These are phyloP conservation scores for Melinopterus prodromus DNA, from an alignment of 2,888 invertebrate genomes.

Conservation along the genomic window DNA sequence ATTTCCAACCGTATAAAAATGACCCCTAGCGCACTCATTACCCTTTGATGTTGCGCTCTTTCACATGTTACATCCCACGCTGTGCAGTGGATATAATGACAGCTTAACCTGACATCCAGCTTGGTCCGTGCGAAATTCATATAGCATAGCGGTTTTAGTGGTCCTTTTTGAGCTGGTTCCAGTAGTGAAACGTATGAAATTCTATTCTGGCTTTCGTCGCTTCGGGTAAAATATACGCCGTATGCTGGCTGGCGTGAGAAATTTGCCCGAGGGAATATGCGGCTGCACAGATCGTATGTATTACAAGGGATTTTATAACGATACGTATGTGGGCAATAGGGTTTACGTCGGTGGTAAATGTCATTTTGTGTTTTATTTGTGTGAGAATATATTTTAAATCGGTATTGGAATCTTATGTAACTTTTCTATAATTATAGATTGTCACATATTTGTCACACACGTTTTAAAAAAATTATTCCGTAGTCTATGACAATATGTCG, in stretches of 20 bases:
- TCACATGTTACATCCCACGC: neutral
- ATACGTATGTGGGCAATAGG: neutral
- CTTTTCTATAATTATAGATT: neutral
- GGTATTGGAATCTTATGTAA: neutral
- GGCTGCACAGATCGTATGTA: neutral
- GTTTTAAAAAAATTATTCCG: too few species aligned
- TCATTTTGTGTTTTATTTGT: neutral
- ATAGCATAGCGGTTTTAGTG: neutral
- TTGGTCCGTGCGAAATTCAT: neutral
- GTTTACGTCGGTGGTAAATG: neutral
- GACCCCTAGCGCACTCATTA: neutral
- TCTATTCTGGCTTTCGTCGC: neutral
- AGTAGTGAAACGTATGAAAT: neutral
- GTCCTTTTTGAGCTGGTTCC: neutral
- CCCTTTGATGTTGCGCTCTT: neutral
- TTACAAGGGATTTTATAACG: neutral
- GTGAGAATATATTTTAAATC: neutral
- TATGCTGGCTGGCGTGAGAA: neutral
- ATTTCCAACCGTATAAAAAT: neutral
- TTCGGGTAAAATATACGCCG: neutral
- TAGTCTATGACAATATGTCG: too few species aligned
- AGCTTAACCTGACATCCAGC: neutral
- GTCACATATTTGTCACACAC: too few species aligned
- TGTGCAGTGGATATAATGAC: neutral
- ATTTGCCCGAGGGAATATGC: neutral